Evolutionary conservation across 2,888 invertebrate species (phyloP).

Genomic region (Bimastos eiseni): DNA sequence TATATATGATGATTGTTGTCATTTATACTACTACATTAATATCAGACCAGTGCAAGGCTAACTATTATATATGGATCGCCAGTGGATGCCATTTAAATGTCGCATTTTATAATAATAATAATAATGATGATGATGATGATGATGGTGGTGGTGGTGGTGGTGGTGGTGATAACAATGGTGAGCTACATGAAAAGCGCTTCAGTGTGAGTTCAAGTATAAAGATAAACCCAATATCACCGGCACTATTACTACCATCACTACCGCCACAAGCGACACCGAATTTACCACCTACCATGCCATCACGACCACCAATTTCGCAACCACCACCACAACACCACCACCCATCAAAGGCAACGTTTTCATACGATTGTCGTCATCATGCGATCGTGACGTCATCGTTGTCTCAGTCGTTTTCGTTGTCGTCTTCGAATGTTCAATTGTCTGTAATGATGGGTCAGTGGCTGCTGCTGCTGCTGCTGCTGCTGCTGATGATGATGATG

Average conservation of each 20-base stretch:
- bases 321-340: neutral
- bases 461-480: neutral
- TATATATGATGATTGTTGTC: too few species aligned
- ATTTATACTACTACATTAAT: too few species aligned
- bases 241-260: neutral
- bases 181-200: too few species aligned
- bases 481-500: neutral
- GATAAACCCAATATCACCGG: neutral
- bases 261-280: neutral
- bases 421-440: slow-evolving; percentile 59
- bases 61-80: too few species aligned
- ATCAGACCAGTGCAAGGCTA: too few species aligned
- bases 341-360: neutral
- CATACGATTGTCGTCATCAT: neutral
- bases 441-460: neutral
- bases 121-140: too few species aligned
- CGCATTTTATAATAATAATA: too few species aligned
- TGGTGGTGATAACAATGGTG: too few species aligned
- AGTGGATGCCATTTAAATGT: too few species aligned
- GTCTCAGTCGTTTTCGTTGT: neutral
- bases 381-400: neutral
- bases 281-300: neutral
- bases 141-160: too few species aligned
- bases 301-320: neutral
- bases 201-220: too few species aligned